phyloP scores from a whole-genome alignment of 2,797 vertebrate species.

The Thunnus albacares region DNA sequence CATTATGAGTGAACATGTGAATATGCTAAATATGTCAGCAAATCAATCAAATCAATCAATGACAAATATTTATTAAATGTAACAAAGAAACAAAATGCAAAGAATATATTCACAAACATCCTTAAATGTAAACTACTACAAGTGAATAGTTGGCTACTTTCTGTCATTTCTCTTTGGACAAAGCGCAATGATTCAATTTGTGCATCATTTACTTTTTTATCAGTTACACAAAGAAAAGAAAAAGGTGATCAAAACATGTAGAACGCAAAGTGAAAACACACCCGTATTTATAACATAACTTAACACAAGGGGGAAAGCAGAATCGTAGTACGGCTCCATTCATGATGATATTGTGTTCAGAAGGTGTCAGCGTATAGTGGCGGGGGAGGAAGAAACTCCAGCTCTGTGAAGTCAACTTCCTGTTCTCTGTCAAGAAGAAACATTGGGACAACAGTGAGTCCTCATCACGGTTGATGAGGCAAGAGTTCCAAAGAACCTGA shows the following conservation, averaged over 20 bases:
- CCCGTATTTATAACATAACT: background rate
- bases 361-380: conserved; percentile 81
- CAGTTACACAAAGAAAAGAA: conserved; percentile 7
- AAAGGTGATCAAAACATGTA: conserved; percentile 13
- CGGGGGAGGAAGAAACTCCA: conserved; percentile 84
- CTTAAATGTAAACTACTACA: conserved; percentile 16
- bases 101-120: conserved; percentile 27
- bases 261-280: conserved; percentile 42
- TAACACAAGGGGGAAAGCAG: conserved; percentile 12
- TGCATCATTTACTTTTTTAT: conserved; percentile 16
- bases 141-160: conserved; percentile 37
- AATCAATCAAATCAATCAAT: conserved; percentile 25
- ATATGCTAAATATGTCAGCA: background rate
- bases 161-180: conserved; percentile 10
- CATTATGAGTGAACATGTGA: no score
- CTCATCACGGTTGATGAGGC: background rate
- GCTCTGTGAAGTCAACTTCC: conserved; percentile 79
- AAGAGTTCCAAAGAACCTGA: conserved; percentile 7
- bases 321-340: no score
- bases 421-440: conserved; percentile 75
- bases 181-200: conserved; percentile 34
- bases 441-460: conserved; percentile 15
- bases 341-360: conserved; percentile 60
- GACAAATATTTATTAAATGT: conserved; percentile 70
- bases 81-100: conserved; percentile 42